These are phyloP conservation scores for Gephyroberyx darwinii DNA, from an alignment of 2,797 vertebrate genomes.

Conservation along the genomic window DNA sequence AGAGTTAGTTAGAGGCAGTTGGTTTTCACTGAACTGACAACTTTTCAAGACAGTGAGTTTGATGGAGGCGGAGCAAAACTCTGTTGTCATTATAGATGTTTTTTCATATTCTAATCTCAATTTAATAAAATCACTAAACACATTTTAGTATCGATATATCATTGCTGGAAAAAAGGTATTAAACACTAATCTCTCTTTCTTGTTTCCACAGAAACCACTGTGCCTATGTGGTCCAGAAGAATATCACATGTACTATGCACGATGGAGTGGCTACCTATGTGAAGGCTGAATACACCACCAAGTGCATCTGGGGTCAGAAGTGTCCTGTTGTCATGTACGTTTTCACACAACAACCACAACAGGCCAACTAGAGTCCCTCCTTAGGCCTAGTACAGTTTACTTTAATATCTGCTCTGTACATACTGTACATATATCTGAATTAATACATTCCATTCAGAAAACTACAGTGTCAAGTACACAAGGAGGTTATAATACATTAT, in stretches of 20 bases:
- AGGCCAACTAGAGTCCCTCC: background rate
- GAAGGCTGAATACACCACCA: constrained; percentile 93
- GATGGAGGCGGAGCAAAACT: background rate
- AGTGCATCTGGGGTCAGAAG: constrained; percentile 96
- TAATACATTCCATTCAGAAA: background rate
- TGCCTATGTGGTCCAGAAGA: constrained; percentile 94
- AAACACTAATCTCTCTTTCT: background rate
- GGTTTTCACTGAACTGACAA: background rate
- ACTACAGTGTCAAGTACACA: background rate
- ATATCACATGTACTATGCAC: constrained; percentile 92
- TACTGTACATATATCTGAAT: background rate
- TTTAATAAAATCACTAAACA: background rate
- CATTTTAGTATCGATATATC: background rate
- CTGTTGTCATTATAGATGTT: background rate
- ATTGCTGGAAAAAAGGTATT: background rate
- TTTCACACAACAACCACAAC: background rate
- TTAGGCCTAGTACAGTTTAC: background rate
- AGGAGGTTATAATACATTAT: no score
- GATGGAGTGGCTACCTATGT: constrained; percentile 90
- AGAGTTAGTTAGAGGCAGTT: background rate
- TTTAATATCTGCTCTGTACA: background rate
- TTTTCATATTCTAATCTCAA: background rate
- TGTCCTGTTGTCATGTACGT: constrained; percentile 93
- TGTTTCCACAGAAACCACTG: constrained; percentile 88
- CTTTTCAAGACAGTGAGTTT: background rate